Percentiles rank a stretch among this genome's conserved stretches.
These are phyloP conservation scores for Colinus virginianus DNA, from an alignment of 2,113 vertebrate species.

Conservation along the genomic window DNA sequence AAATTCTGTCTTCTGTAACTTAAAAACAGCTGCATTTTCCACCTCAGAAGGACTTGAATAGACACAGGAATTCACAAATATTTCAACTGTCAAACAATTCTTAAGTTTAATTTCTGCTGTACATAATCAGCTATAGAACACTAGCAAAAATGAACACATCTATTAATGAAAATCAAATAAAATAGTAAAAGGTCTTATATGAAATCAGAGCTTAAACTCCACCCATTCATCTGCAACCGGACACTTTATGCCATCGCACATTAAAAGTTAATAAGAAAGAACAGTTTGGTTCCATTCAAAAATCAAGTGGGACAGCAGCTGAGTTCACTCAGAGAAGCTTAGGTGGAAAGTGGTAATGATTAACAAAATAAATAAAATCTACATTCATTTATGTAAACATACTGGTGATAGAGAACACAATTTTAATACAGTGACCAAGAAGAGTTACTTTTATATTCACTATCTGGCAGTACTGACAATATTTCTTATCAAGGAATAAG, in stretches of 20 bases:
- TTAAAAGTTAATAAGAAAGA: background rate
- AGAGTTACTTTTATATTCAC: background rate
- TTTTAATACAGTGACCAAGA: background rate
- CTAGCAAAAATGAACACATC: background rate
- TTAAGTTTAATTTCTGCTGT: background rate
- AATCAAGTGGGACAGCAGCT: background rate
- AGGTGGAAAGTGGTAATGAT: conserved; percentile 11
- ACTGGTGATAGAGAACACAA: background rate
- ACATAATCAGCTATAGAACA: background rate
- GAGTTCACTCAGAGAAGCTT: background rate
- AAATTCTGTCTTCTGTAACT: background rate
- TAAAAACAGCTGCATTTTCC: background rate
- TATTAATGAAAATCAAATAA: background rate
- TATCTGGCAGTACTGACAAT: background rate
- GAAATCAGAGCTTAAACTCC: background rate
- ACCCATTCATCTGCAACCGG: background rate
- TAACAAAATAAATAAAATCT: conserved; percentile 35
- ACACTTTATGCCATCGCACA: background rate
- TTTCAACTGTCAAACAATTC: background rate
- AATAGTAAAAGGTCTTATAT: background rate
- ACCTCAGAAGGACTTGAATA: background rate
- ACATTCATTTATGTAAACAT: background rate
- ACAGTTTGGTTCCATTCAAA: background rate
- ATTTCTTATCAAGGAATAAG: background rate
- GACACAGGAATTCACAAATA: background rate